A percentile compares a stretch with the other conserved stretches of the same genome.
phyloP scores from a whole-genome alignment of 2,113 vertebrate species.

The Rafetus swinhoei region DNA sequence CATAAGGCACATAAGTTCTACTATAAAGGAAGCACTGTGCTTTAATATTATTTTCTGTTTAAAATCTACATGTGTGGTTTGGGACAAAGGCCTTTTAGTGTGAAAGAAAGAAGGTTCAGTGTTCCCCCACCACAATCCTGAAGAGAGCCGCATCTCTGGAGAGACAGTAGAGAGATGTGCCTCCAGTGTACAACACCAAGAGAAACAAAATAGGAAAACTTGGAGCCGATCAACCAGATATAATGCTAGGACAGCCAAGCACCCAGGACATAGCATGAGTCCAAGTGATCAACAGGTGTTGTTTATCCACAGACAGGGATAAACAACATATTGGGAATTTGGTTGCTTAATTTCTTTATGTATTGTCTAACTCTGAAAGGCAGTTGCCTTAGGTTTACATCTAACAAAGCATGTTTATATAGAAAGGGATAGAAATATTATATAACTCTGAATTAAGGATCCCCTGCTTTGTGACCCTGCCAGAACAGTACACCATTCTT shows the following conservation, averaged over 20 bases:
- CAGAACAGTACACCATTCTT: background rate
- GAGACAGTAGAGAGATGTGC: slow-evolving; percentile 72
- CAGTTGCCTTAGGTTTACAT: background rate
- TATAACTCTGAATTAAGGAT: background rate
- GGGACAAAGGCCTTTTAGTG: slow-evolving; percentile 85
- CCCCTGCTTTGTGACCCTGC: background rate
- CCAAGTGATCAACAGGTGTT: slow-evolving; percentile 59
- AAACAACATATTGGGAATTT: background rate
- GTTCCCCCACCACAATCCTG: slow-evolving; percentile 51
- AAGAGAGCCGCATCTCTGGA: slow-evolving; percentile 63
- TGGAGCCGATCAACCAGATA: slow-evolving; percentile 37
- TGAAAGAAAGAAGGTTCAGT: slow-evolving; percentile 80
- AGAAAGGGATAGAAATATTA: background rate
- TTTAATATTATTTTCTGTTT: slow-evolving; percentile 83
- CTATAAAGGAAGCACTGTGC: slow-evolving; percentile 83
- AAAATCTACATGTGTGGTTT: slow-evolving; percentile 85
- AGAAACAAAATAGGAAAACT: slow-evolving; percentile 50
- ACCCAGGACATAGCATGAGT: background rate
- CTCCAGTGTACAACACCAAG: background rate
- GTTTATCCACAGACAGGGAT: background rate
- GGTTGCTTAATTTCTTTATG: background rate
- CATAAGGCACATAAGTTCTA: slow-evolving; percentile 78
- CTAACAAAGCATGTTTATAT: background rate
- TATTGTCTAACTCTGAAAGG: background rate
- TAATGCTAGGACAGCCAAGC: background rate